A percentile compares a stretch with the other conserved stretches of the same genome.
These are phyloP conservation scores for Papilio polyxenes DNA, from an alignment of 1,140 invertebrate genomes.

Conservation along the genomic window DNA sequence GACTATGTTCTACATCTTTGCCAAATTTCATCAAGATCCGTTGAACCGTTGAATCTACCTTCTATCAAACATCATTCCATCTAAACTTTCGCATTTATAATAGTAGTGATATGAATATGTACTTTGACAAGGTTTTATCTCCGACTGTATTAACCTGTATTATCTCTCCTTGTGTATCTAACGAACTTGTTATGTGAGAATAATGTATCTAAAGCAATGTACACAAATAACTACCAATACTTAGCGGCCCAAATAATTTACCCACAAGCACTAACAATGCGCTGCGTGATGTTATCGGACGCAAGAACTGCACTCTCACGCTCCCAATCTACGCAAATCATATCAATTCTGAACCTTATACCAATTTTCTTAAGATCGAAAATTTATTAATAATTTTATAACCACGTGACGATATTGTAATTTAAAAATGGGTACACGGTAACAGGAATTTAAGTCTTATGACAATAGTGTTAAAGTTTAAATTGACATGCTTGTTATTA, in stretches of 20 bases:
- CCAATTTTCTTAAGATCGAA: constrained; percentile 10
- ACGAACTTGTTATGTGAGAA: constrained; percentile 9
- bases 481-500: background rate
- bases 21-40: too few relatives aligned
- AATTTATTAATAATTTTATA: background rate
- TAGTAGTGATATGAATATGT: too few relatives aligned
- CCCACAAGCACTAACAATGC: constrained; percentile 36
- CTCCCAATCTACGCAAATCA: constrained; percentile 2
- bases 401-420: constrained; percentile 32
- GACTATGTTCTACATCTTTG: too few relatives aligned
- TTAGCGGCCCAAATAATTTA: constrained; percentile 37
- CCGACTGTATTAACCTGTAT: background rate
- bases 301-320: constrained; percentile 39
- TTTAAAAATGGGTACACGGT: background rate
- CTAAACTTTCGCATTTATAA: too few relatives aligned
- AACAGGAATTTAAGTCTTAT: background rate
- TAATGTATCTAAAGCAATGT: background rate
- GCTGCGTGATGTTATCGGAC: constrained; percentile 43
- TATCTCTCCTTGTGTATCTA: background rate
- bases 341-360: constrained; percentile 9
- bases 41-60: too few relatives aligned
- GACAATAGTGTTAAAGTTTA: background rate
- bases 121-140: background rate
- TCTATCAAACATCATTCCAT: too few relatives aligned
- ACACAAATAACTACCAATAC: constrained; percentile 32